These are phyloP conservation scores for Cottus gobio DNA, from an alignment of 2,113 vertebrate genomes.

Conservation along the genomic window DNA sequence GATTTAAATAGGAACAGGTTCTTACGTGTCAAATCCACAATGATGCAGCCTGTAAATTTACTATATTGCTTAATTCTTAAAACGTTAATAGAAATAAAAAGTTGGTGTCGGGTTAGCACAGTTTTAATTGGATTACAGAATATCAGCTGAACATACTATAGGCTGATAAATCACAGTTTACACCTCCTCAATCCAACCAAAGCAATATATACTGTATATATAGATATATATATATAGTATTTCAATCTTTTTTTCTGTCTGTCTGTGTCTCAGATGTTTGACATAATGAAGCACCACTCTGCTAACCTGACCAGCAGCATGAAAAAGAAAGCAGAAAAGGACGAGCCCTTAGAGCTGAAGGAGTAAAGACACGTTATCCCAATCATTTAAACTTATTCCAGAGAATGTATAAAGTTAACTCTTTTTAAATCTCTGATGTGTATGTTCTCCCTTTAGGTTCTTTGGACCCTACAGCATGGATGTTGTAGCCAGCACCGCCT, in stretches of 20 bases:
- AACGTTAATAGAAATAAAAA: no score
- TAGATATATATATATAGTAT: background rate
- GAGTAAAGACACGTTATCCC: conserved; percentile 72
- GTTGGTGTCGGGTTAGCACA: no score
- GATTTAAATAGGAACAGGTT: no score
- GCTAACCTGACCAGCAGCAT: conserved; percentile 79
- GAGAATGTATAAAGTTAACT: background rate
- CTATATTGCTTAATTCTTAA: no score
- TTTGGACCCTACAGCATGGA: conserved; percentile 84
- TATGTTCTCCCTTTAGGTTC: conserved; percentile 53
- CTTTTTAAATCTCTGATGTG: background rate
- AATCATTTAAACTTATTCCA: background rate
- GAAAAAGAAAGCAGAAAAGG: conserved; percentile 76
- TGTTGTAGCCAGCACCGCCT: conserved; percentile 84
- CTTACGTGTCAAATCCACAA: no score
- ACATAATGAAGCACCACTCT: conserved; percentile 80
- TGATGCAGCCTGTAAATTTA: no score
- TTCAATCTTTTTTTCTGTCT: background rate
- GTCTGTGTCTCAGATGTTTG: conserved; percentile 83
- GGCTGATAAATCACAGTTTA: background rate
- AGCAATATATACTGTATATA: background rate
- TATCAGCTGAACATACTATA: no score
- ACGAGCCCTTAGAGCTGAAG: conserved; percentile 58
- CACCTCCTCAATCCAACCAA: background rate
- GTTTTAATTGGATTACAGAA: no score